These are phyloP conservation scores for Ischnura elegans DNA, from an alignment of 2,888 invertebrate genomes.

Conservation along the genomic window DNA sequence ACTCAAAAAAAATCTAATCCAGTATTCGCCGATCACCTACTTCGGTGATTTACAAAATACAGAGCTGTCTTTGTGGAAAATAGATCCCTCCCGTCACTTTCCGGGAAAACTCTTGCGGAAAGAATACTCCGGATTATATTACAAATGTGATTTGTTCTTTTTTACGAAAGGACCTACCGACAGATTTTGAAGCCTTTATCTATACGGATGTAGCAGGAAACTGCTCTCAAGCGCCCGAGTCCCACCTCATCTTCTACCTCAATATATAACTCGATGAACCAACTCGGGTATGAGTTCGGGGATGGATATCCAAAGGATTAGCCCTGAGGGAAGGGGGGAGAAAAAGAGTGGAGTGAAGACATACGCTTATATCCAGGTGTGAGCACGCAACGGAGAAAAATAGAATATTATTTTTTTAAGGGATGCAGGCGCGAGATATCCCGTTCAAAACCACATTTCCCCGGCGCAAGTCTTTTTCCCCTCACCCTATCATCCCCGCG, in stretches of 20 bases:
- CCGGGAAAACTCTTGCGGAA: too few relatives aligned
- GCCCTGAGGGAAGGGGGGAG: background rate
- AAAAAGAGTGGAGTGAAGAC: background rate
- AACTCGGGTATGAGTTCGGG: background rate
- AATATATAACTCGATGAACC: background rate
- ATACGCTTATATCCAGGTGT: background rate
- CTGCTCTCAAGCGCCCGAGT: too few relatives aligned
- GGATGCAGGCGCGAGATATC: background rate
- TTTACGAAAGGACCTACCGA: too few relatives aligned
- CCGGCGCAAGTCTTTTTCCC: background rate
- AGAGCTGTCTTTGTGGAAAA: too few relatives aligned
- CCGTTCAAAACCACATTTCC: constrained; percentile 12
- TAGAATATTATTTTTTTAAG: background rate
- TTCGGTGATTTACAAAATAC: too few relatives aligned
- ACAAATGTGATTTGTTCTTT: too few relatives aligned
- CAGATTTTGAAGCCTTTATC: too few relatives aligned
- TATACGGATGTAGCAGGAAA: too few relatives aligned
- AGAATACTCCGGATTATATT: too few relatives aligned
- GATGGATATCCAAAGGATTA: background rate
- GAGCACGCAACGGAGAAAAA: background rate
- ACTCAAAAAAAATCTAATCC: too few relatives aligned
- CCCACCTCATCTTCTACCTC: background rate
- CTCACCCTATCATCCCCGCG: background rate
- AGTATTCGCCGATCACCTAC: too few relatives aligned
- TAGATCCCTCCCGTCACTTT: too few relatives aligned